These are phyloP conservation scores for Drosophila watanabei DNA, from an alignment of 1,140 invertebrate genomes.

Conservation along the genomic window DNA sequence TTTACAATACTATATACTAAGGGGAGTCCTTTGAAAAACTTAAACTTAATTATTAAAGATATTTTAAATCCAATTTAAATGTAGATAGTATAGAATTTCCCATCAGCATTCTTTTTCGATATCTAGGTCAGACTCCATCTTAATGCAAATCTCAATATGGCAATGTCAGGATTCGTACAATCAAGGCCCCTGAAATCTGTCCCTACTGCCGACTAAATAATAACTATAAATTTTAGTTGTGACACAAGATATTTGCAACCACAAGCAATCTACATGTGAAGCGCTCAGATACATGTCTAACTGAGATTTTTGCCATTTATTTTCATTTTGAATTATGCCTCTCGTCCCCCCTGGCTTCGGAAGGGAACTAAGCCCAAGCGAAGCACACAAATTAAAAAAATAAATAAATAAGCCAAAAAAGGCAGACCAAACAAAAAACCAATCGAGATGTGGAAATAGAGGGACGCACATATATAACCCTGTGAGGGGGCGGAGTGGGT, in stretches of 20 bases:
- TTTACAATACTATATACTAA: too few species aligned
- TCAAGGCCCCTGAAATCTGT: constrained; percentile 6
- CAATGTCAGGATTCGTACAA: constrained; percentile 4
- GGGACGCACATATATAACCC: constrained; percentile 32
- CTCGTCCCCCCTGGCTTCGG: constrained; percentile 23
- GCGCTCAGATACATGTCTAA: constrained; percentile 36
- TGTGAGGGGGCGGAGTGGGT: constrained; percentile 17
- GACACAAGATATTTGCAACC: constrained; percentile 56
- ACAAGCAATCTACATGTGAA: constrained; percentile 73
- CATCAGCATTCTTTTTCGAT: not conserved
- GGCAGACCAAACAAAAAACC: constrained; percentile 46
- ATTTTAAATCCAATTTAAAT: not conserved
- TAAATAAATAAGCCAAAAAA: constrained; percentile 50
- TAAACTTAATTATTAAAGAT: too few species aligned
- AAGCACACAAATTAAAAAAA: constrained; percentile 69
- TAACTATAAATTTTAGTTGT: constrained; percentile 62
- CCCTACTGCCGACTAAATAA: constrained; percentile 22
- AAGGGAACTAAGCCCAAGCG: constrained; percentile 15
- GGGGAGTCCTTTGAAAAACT: not conserved
- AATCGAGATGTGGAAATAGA: constrained; percentile 44
- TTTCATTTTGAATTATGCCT: constrained; percentile 75
- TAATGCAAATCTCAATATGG: constrained; percentile 38
- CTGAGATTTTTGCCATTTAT: constrained; percentile 62
- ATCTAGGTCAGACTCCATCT: constrained; percentile 23
- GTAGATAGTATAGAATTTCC: not conserved